Evolutionary conservation across 2,888 invertebrate species (phyloP).

Genomic region (Tipula confusa): DNA sequence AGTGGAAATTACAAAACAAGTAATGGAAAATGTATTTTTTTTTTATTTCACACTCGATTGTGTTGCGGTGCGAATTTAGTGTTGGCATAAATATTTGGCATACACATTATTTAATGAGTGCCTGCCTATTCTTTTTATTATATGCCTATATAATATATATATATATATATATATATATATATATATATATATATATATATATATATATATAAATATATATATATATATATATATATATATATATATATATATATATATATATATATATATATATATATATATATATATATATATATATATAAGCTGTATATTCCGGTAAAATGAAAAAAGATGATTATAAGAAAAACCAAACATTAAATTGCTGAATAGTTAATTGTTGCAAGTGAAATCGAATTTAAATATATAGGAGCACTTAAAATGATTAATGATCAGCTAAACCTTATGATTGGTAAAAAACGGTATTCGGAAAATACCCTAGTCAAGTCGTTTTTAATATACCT

Average conservation of each 20-base stretch:
- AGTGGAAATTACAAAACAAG: neutral
- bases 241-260: neutral
- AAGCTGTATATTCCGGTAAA: neutral
- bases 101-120: neutral
- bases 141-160: neutral
- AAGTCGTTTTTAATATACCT: too few relatives aligned
- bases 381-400: too few relatives aligned
- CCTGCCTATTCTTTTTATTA: neutral
- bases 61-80: neutral
- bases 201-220: too few relatives aligned
- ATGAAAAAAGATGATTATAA: neutral
- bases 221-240: neutral
- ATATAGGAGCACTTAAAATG: too few relatives aligned
- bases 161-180: neutral
- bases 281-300: neutral
- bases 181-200: neutral
- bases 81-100: neutral
- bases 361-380: too few relatives aligned
- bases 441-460: too few relatives aligned
- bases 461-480: too few relatives aligned
- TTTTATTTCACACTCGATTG: neutral
- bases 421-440: too few relatives aligned
- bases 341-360: neutral
- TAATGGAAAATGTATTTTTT: too few relatives aligned
- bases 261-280: neutral